These are phyloP conservation scores for Darevskia nairensis DNA, from an alignment of 2,797 vertebrate species.

Conservation along the genomic window DNA sequence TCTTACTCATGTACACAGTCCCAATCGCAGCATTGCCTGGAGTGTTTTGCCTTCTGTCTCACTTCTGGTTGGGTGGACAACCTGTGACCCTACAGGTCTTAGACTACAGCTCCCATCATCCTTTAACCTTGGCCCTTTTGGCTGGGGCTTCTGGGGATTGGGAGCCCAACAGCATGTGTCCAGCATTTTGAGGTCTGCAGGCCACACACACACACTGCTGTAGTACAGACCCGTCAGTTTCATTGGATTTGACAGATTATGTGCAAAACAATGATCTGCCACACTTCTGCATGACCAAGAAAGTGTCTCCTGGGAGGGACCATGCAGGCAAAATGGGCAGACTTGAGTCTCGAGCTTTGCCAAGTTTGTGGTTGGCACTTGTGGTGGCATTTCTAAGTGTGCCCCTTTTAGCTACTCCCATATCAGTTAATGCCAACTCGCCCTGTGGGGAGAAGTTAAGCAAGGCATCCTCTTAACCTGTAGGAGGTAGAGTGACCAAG, in stretches of 20 bases:
- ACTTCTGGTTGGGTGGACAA: too few species aligned
- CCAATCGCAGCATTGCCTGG: neutral
- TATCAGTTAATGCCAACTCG: neutral
- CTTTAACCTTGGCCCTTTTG: too few species aligned
- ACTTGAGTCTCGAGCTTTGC: neutral
- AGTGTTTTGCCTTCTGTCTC: neutral
- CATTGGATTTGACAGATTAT: too few species aligned
- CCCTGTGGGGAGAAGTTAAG: too few species aligned
- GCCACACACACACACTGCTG: too few species aligned
- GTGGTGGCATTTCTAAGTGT: neutral
- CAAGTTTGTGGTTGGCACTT: neutral
- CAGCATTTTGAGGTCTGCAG: too few species aligned
- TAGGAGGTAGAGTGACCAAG: neutral
- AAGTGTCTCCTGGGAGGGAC: neutral
- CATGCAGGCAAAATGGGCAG: neutral
- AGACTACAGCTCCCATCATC: too few species aligned
- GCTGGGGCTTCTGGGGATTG: too few species aligned
- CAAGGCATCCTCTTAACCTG: too few species aligned
- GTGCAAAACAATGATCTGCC: neutral
- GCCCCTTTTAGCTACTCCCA: neutral
- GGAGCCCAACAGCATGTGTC: too few species aligned
- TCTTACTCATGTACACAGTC: neutral
- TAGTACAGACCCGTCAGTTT: neutral
- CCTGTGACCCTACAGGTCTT: too few species aligned
- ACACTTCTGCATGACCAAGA: neutral